Evolutionary conservation across 2,113 vertebrate species (phyloP).

Genomic region (Cercocebus atys): DNA sequence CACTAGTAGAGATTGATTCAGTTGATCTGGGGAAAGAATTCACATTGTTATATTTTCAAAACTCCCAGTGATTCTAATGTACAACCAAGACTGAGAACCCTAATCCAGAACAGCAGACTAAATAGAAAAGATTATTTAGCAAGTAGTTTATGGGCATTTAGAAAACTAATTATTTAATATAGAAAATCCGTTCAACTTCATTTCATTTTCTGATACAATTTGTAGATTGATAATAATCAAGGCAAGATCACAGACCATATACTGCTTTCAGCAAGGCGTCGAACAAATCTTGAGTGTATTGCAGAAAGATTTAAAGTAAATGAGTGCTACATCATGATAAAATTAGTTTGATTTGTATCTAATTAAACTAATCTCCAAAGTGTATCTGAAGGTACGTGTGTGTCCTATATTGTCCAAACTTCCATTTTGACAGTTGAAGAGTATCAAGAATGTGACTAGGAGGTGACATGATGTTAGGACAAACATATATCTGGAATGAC

Average conservation of each 20-base stretch:
- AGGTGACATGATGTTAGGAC: neutral
- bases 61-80: neutral
- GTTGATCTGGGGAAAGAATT: neutral
- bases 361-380: neutral
- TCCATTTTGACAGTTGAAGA: neutral
- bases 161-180: conserved; percentile 11
- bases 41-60: neutral
- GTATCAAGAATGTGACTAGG: neutral
- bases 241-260: neutral
- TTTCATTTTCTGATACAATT: neutral
- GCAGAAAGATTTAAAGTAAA: neutral
- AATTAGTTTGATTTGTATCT: neutral
- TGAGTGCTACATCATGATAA: neutral
- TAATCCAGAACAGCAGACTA: neutral
- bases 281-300: neutral
- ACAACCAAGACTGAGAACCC: neutral
- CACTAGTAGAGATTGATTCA: neutral
- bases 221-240: neutral
- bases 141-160: neutral
- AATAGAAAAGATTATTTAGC: neutral
- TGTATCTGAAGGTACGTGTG: neutral
- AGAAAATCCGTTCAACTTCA: neutral
- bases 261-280: neutral
- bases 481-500: neutral
- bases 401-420: neutral